phyloP scores from a whole-genome alignment of 2,888 invertebrate species.

The Eupithecia subfuscata region DNA sequence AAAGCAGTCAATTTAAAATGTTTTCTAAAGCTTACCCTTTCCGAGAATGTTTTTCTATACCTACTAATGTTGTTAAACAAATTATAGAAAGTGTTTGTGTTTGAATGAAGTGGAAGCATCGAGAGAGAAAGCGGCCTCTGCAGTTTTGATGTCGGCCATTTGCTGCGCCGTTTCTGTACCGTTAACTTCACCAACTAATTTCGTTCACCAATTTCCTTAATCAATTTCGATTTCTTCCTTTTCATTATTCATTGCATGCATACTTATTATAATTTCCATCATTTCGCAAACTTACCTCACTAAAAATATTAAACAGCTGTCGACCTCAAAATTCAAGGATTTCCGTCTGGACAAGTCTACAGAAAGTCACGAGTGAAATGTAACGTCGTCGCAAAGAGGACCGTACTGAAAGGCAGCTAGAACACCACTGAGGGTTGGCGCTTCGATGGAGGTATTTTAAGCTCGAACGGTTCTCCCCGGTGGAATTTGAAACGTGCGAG shows the following conservation, averaged over 20 bases:
- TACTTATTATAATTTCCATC: conserved; percentile 36
- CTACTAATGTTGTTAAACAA: conserved; percentile 32
- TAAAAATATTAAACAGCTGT: conserved; percentile 53
- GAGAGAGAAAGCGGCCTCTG: conserved; percentile 73
- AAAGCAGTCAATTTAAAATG: background rate
- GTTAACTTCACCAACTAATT: conserved; percentile 47
- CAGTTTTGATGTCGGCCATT: conserved; percentile 73
- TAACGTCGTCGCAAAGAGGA: conserved; percentile 54
- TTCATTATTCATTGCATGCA: conserved; percentile 42
- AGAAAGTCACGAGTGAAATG: conserved; percentile 67
- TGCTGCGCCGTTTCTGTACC: conserved; percentile 53
- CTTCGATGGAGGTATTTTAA: conserved; percentile 75
- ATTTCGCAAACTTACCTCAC: conserved; percentile 63
- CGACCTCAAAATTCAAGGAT: conserved; percentile 48
- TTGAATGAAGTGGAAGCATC: conserved; percentile 36
- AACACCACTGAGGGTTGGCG: conserved; percentile 75
- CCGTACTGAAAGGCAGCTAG: conserved; percentile 66
- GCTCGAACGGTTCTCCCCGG: conserved; percentile 74
- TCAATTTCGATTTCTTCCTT: conserved; percentile 38
- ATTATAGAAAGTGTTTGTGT: conserved; percentile 59
- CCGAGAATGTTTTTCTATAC: background rate
- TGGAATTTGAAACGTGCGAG: conserved; percentile 50
- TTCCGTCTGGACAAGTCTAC: conserved; percentile 61
- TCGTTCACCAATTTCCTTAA: conserved; percentile 34
- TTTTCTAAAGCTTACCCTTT: background rate